Base-by-base conservation (phyloP, 2,888 invertebrate genomes). In the Capitulum mitella region DNA sequence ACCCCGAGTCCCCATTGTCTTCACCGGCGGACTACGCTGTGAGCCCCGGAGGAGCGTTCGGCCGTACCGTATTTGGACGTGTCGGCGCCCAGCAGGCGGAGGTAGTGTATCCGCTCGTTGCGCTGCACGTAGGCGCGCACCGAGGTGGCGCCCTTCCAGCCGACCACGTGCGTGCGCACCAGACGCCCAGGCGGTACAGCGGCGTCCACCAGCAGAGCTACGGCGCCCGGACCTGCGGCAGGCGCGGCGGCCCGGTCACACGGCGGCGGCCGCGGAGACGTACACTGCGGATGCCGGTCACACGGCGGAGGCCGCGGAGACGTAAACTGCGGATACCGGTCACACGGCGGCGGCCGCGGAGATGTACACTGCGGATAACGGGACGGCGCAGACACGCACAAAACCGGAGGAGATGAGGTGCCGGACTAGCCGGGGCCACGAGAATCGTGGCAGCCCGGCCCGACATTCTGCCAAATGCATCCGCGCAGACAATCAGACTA, bases 111-210 rank as follows among this genome's bases (percentile, higher is more conserved):
- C 0, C 95, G 91, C 85, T 95, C 95, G 79, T 92, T 90, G 46
- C 91, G 89, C 40, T 94, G 91, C 51, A 97, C 93, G 87, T 97
- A 98, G 0, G 95, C 95, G 29, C 96, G 89, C 34, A 97, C 87
- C 0, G 95, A 94, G 80, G 91, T 90, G 22, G 91, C 92, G 8
- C 97, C 97, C 81, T 94, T 90, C 97, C 98, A 98, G 0, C 97
- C 97, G 77, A 94, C 94, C 80, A 95, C 87, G 58, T 90, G 89
- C 77, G 95, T 87, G 54, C 85, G 85, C 58, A 88, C 76, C 43
- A 29, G 46, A 29, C 46, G 79, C 12, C 40, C 48, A 43, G 46
- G 40, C 26, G 40, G 26, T 6, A 26, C 61, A 3, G 40, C 58
- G 26, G 14, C 61, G 51, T 48, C 46, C 40, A 64, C 78, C 19